A percentile compares a stretch with the other conserved stretches of the same genome.
phyloP scores from a whole-genome alignment of 2,888 invertebrate genomes.

The Ormyrus nitidulus region DNA sequence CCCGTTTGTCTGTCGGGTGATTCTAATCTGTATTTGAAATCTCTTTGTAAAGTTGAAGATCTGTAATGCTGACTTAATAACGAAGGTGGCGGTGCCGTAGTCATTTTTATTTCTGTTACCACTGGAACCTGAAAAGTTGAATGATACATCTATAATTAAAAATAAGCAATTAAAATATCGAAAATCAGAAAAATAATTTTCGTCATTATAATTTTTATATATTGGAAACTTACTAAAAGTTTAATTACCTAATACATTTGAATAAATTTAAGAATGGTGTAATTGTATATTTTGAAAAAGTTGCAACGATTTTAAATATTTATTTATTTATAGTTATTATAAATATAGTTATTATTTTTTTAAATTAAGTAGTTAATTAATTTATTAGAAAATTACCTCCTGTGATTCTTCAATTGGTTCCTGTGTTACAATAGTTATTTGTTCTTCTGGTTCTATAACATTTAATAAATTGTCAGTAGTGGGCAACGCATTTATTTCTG shows the following conservation, averaged over 20 bases:
- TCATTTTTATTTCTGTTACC: conserved; percentile 8
- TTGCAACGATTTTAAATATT: background rate
- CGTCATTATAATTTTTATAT: too few species aligned
- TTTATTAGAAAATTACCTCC: conserved; percentile 22
- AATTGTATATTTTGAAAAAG: background rate
- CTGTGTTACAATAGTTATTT: conserved; percentile 7
- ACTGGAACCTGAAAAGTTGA: conserved; percentile 20
- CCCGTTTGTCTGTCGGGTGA: conserved; percentile 64
- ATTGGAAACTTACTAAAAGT: too few species aligned
- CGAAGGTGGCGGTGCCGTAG: conserved; percentile 63
- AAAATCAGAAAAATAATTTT: too few species aligned
- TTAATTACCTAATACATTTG: too few species aligned
- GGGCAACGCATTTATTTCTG: conserved; percentile 1
- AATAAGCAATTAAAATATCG: too few species aligned
- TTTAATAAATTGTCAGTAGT: conserved; percentile 23
- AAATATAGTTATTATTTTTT: too few species aligned
- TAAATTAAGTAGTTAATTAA: too few species aligned
- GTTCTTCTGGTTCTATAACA: conserved; percentile 3
- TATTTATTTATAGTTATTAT: background rate
- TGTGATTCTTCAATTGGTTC: conserved; percentile 2
- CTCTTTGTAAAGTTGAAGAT: conserved; percentile 59
- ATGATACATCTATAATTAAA: too few species aligned
- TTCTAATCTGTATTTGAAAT: conserved; percentile 63
- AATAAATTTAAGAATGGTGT: too few species aligned
- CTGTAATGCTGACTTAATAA: conserved; percentile 54